Percentiles rank a stretch among this genome's conserved stretches.
These are phyloP conservation scores for Hoplias malabaricus DNA, from an alignment of 2,113 vertebrate species.

Conservation along the genomic window DNA sequence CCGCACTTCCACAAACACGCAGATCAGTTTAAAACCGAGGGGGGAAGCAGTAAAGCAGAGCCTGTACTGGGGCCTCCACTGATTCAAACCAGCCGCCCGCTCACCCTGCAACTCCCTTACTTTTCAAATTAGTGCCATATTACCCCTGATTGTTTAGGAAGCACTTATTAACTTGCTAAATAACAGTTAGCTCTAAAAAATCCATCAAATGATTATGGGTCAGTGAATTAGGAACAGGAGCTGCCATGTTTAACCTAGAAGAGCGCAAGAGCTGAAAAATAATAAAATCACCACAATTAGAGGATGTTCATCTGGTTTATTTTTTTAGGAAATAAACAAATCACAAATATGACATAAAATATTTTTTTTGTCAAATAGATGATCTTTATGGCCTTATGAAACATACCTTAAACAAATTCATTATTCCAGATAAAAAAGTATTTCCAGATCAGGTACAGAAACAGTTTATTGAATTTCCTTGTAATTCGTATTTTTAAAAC, in stretches of 20 bases:
- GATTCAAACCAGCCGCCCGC: conserved; percentile 76
- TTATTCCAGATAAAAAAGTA: no score
- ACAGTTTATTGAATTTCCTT: no score
- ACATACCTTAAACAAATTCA: no score
- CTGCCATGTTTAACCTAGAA: conserved; percentile 22
- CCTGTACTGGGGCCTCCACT: conserved; percentile 60
- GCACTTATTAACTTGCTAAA: conserved; percentile 50
- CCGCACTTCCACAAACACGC: conserved; percentile 83
- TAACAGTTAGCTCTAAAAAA: conserved; percentile 48
- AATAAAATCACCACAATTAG: no score
- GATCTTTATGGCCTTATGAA: no score
- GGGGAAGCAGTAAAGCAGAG: conserved; percentile 75
- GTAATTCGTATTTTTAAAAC: no score
- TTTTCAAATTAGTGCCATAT: conserved; percentile 49
- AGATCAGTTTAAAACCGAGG: conserved; percentile 78
- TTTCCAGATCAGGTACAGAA: no score
- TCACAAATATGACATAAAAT: no score
- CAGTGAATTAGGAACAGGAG: conserved; percentile 36
- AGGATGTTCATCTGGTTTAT: no score
- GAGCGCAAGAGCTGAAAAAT: not conserved
- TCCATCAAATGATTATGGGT: conserved; percentile 48
- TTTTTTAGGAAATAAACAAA: no score
- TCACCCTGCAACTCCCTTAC: conserved; percentile 61
- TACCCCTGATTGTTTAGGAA: conserved; percentile 50
- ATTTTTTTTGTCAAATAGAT: no score